phyloP scores from a whole-genome alignment of 2,888 invertebrate genomes.

The Caenorhabditis drosophilae region DNA sequence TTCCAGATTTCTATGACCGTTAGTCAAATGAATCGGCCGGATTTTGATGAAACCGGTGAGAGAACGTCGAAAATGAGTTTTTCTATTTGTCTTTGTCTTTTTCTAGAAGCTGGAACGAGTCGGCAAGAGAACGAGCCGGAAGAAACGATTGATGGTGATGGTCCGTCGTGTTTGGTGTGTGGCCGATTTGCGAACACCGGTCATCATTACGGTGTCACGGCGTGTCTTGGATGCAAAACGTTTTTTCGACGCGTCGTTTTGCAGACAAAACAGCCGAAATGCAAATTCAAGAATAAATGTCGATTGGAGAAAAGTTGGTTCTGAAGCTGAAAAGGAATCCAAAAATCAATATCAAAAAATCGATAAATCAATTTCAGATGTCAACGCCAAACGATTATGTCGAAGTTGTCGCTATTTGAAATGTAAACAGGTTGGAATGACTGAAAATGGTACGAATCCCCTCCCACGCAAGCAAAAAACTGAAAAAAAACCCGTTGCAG shows the following conservation, averaged over 20 bases:
- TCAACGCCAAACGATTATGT: slow-evolving; percentile 41
- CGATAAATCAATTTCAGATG: slow-evolving; percentile 17
- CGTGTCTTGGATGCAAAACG: slow-evolving; percentile 50
- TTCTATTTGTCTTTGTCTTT: no score
- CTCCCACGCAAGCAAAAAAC: no score
- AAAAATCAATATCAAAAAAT: no score
- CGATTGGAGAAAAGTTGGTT: slow-evolving; percentile 37
- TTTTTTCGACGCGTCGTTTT: slow-evolving; percentile 47
- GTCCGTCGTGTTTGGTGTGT: slow-evolving; percentile 41
- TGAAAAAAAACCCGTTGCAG: no score
- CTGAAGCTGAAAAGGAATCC: no score
- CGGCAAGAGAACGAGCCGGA: no score
- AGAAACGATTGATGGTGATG: slow-evolving; percentile 6
- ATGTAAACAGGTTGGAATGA: slow-evolving; percentile 50
- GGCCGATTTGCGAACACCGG: slow-evolving; percentile 48
- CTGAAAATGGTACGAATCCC: slow-evolving; percentile 32
- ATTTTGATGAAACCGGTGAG: slow-evolving; percentile 2
- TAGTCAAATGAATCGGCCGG: slow-evolving; percentile 4
- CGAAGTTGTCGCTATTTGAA: slow-evolving; percentile 44
- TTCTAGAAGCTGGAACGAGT: slow-evolving; percentile 12
- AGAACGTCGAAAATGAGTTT: no score
- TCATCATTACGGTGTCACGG: slow-evolving; percentile 48
- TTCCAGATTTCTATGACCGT: slow-evolving; percentile 6
- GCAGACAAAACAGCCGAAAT: slow-evolving; percentile 35
- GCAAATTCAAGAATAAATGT: slow-evolving; percentile 45